Base-by-base conservation (phyloP, 1,140 invertebrate species). In the Anthonomus grandis region DNA sequence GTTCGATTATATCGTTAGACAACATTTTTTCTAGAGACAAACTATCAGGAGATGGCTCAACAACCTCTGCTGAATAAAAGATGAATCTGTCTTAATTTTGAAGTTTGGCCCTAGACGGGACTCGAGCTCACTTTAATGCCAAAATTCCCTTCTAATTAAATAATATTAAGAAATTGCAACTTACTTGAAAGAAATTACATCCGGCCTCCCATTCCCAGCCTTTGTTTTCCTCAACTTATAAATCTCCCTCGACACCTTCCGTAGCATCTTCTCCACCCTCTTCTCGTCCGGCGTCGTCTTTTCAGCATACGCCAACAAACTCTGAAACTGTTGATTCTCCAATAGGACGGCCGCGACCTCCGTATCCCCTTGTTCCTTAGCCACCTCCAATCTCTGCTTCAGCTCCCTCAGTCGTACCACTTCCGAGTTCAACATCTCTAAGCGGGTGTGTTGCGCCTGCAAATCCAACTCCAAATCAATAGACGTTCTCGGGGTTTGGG, bases 151-250 rank as follows among this genome's bases (percentile, higher is more conserved):
- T 31, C 27, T 31, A 8, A 31, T 31, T n/a, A 31, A 31, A 31
- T 31, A 31, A 31, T 31, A 8, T 8, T 31, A 31, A n/a, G n/a
- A n/a, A n/a, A n/a, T n/a, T n/a, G 10, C 19, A 53, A 86, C 87
- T 83, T 75, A 96, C 93, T 92, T 94, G 75, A 97, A 96, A 17
- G 91, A 92, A 63, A 92, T 87, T 53, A 94, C 79, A 73, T 95
- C 93, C 1, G 92, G 91, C 71, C 91, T 89, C 49, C 90, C 87
- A 62, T 89, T 88, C n/a, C 89, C 89, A 62, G 87, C 89, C 65
- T 91, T 87, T 22, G 87, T 91, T 73, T 90, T 90, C 51, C 92
- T 75, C 38, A 97, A 75, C 62, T 92, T 89, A 71, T 95, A 93
- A 56, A 96, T 91, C 74, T 95, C 91, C 65, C 90, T 83, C 44